A percentile compares a stretch with the other conserved stretches of the same genome.
phyloP scores from a whole-genome alignment of 2,113 vertebrate genomes.

The Phaetusa simplex region DNA sequence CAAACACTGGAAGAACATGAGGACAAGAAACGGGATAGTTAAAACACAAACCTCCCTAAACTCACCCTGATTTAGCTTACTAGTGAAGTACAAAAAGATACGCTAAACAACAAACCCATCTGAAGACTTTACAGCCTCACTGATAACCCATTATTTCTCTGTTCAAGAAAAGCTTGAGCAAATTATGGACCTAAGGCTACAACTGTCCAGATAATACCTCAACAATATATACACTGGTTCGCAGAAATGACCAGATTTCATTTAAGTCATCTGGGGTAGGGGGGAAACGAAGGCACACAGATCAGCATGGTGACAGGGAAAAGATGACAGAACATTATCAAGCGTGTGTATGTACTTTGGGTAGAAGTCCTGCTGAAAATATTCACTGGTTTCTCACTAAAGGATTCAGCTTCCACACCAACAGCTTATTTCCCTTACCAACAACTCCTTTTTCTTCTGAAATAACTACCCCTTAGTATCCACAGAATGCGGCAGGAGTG shows the following conservation, averaged over 20 bases:
- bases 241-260: not conserved
- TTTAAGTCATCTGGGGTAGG: not conserved
- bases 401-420: not conserved
- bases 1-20: not conserved
- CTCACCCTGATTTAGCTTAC: not conserved
- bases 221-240: fast-evolving
- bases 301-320: not conserved
- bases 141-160: no score
- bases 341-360: fast-evolving
- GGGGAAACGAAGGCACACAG: not conserved
- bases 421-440: not conserved
- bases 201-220: not conserved
- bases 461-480: not conserved
- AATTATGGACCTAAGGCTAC: not conserved
- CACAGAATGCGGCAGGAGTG: fast-evolving
- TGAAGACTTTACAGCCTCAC: not conserved
- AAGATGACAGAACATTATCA: not conserved
- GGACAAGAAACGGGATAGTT: not conserved
- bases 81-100: no score
- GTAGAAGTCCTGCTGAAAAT: not conserved
- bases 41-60: not conserved
- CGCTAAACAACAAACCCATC: fast-evolving
- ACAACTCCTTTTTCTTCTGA: not conserved
- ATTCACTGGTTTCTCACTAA: no score
- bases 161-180: not conserved